Percentiles rank a stretch among this genome's conserved stretches.
These are phyloP conservation scores for Bugulina stolonifera DNA, from an alignment of 2,888 invertebrate genomes.

Conservation along the genomic window DNA sequence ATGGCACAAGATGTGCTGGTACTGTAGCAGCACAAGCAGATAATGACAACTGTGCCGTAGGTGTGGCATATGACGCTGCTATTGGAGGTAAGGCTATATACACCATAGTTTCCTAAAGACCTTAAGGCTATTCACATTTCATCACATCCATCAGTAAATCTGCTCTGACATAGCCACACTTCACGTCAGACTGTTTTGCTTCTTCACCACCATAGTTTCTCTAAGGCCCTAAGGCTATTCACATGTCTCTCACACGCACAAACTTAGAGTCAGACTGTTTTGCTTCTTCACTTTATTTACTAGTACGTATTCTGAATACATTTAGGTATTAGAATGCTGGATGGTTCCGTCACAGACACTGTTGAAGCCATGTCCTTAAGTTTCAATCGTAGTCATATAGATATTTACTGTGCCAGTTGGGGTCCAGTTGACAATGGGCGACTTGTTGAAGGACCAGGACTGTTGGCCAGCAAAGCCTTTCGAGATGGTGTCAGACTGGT, in stretches of 20 bases:
- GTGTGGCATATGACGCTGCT: slow-evolving; percentile 87
- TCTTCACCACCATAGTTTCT: too few relatives aligned
- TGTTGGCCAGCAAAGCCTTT: slow-evolving; percentile 81
- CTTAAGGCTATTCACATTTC: too few relatives aligned
- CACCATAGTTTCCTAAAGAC: neutral
- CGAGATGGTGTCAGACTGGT: slow-evolving; percentile 85
- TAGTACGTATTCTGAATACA: too few relatives aligned
- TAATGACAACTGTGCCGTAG: slow-evolving; percentile 88
- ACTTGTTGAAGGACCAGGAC: slow-evolving; percentile 92
- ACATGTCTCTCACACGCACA: neutral
- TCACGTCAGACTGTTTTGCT: too few relatives aligned
- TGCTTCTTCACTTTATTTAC: neutral
- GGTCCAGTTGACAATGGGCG: slow-evolving; percentile 95
- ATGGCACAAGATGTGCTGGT: slow-evolving; percentile 83
- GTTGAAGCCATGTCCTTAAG: slow-evolving; percentile 90
- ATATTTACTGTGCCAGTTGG: slow-evolving; percentile 95
- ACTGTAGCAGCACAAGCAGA: slow-evolving; percentile 96
- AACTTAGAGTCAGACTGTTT: neutral
- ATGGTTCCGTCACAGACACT: slow-evolving; percentile 90
- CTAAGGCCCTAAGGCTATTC: too few relatives aligned
- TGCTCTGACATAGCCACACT: too few relatives aligned
- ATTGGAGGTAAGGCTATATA: slow-evolving; percentile 67
- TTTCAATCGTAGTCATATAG: slow-evolving; percentile 87
- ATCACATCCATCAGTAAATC: too few relatives aligned
- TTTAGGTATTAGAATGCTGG: slow-evolving; percentile 69